Conservation (phyloP, 2,888 invertebrate species). For the Harpagoxenus sublaevis region DNA sequence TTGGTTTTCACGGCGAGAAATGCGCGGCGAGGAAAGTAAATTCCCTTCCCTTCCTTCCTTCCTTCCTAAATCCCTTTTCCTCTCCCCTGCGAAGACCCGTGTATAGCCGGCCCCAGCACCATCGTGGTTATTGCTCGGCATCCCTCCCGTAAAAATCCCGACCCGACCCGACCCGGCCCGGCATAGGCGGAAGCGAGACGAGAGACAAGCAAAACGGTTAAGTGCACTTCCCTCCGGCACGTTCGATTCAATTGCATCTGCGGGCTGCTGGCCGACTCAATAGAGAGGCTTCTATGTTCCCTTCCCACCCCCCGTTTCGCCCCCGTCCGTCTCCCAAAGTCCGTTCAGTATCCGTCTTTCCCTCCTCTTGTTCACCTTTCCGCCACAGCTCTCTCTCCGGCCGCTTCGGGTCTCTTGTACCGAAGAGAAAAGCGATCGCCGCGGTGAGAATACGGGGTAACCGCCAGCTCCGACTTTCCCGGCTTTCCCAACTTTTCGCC, state of each 20-base stretch:
- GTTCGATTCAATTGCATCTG: conserved; percentile 80
- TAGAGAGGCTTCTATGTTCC: conserved; percentile 51
- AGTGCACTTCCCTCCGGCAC: conserved; percentile 78
- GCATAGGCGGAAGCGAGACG: conserved; percentile 66
- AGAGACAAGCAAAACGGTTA: conserved; percentile 78
- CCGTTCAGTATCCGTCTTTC: conserved; percentile 28
- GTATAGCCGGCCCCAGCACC: background rate
- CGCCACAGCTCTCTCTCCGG: background rate
- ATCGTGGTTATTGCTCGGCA: conserved; percentile 27
- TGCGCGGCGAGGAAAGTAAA: conserved; percentile 61
- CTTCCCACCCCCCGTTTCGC: background rate
- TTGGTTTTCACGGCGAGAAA: conserved; percentile 66
- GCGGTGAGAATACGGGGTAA: conserved; percentile 31
- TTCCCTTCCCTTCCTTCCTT: conserved; percentile 36
- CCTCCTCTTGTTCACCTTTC: conserved; percentile 39
- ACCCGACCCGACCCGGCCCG: conserved; percentile 11
- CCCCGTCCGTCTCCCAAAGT: background rate
- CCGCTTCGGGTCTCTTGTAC: background rate
- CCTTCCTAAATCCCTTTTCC: conserved; percentile 27
- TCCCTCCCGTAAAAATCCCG: conserved; percentile 60
- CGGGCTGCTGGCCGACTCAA: conserved; percentile 74
- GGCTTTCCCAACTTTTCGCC: conserved; percentile 40
- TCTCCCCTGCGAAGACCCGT: background rate
- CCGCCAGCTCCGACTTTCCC: background rate
- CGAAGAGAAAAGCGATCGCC: conserved; percentile 54